Evolutionary conservation across 1,140 invertebrate genomes (phyloP), one percentile per base, ranked within the genome.

Genomic region (Helicoverpa armigera): DNA sequence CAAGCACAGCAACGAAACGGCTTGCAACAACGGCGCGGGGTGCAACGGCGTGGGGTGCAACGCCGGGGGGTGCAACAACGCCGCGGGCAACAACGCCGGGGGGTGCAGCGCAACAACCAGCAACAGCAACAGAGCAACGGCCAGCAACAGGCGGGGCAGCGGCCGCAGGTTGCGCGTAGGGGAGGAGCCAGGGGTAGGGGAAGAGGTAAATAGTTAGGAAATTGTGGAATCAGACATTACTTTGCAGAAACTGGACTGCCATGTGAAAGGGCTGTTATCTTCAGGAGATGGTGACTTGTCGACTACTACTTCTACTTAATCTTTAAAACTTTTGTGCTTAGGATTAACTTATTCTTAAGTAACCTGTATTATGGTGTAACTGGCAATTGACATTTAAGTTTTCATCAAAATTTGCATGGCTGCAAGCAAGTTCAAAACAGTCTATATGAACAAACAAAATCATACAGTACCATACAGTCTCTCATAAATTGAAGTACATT

Each of bases 111-210:
- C 69, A 29, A 14, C 29, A 56, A 56, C 51, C 43, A 50, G n/a
- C 67, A 48, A 2, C 35, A 16, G n/a, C 35, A 16, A 48, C 56
- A 31, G 56, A 12, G 13, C 48, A 31, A 2, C 51, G 51, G 4
- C 9, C 50, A 35, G 56, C 69, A 54, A 29, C 35, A 50, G 65
- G 5, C 18, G 31, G 63, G 9, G 11, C 35, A 16, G 60, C 14
- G 79, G n/a, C 43, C 65, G 3, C 65, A 58, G 67, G 54, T 31
- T 10, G 16, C 35, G 0, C n/a, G 54, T 1, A 69, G 53, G 14
- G 56, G 78, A 3, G 56, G n/a, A 11, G 61, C n/a, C 12, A 58
- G 79, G 31, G 79, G 79, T 11, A 12, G 63, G 48, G 79, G 58
- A 3, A 78, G 76, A 58, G 77, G 77, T 77, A 31, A 29, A 35